These are phyloP conservation scores for Zonitis immaculata DNA, from an alignment of 2,888 invertebrate species.

Conservation along the genomic window DNA sequence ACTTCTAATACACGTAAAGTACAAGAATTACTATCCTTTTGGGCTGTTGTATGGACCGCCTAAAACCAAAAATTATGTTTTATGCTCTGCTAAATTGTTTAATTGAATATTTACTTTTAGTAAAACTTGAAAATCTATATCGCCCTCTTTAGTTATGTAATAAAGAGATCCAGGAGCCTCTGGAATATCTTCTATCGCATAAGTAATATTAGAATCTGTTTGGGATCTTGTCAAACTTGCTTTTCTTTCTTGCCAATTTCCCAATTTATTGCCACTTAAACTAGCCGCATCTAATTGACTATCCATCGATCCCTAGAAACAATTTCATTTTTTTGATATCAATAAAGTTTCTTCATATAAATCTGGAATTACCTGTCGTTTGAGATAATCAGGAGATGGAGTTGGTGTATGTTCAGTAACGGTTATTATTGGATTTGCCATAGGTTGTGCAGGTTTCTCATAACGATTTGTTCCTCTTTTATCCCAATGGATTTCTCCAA, in stretches of 20 bases:
- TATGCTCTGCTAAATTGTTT: neutral
- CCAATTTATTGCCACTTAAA: conserved; percentile 55
- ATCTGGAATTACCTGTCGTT: conserved; percentile 66
- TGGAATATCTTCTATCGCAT: conserved; percentile 77
- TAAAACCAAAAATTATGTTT: conserved; percentile 45
- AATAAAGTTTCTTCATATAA: too few species aligned
- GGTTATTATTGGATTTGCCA: conserved; percentile 91
- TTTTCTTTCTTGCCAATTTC: conserved; percentile 62
- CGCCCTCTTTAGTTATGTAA: conserved; percentile 93
- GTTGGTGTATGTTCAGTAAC: conserved; percentile 95
- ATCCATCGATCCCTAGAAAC: conserved; percentile 84
- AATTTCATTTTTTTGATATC: too few species aligned
- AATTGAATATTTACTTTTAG: conserved; percentile 57
- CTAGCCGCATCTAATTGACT: conserved; percentile 76
- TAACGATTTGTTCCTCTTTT: conserved; percentile 54
- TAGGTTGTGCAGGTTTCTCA: conserved; percentile 55
- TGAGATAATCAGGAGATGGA: conserved; percentile 82
- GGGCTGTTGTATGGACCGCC: conserved; percentile 82
- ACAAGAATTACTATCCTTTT: conserved; percentile 78
- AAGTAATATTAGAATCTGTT: conserved; percentile 89
- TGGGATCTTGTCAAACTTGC: conserved; percentile 72
- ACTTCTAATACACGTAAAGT: conserved; percentile 89
- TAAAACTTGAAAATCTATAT: conserved; percentile 86
- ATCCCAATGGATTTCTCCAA: conserved; percentile 66
- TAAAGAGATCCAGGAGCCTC: conserved; percentile 85